These are phyloP conservation scores for Cyphomyrmex costatus DNA, from an alignment of 1,140 invertebrate species.

Conservation along the genomic window DNA sequence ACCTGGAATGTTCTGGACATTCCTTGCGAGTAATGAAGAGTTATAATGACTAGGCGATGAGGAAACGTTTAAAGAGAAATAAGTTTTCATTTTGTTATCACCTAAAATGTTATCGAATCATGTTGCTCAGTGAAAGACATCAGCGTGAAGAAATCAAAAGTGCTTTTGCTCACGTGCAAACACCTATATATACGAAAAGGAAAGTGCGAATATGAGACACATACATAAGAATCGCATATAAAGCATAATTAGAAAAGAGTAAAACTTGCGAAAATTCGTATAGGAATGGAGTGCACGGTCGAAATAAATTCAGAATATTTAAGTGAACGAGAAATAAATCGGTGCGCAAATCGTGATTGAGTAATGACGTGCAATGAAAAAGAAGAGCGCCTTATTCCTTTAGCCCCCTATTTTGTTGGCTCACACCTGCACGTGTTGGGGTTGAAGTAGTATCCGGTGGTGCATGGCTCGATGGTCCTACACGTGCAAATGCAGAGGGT, in stretches of 20 bases:
- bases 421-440: conserved; percentile 88
- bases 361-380: conserved; percentile 41
- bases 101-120: not conserved
- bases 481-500: conserved; percentile 88
- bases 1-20: too few species aligned
- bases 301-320: not conserved
- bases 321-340: not conserved
- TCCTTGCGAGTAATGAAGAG: not conserved
- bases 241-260: not conserved
- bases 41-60: conserved; percentile 13
- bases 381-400: conserved; percentile 32
- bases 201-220: not conserved
- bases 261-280: conserved; percentile 4
- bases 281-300: not conserved
- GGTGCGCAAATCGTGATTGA: conserved; percentile 62
- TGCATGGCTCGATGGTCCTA: conserved; percentile 87
- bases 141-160: not conserved
- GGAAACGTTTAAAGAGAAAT: not conserved
- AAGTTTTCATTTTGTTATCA: conserved; percentile 1
- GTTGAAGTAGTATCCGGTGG: conserved; percentile 88
- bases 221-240: not conserved
- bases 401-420: conserved; percentile 51
- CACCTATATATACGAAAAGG: not conserved
- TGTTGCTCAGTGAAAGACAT: not conserved
- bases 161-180: not conserved